Evolutionary conservation across 2,888 invertebrate genomes (phyloP), one percentile per base, ranked within the genome.

Genomic region (Pachydiplax longipennis): DNA sequence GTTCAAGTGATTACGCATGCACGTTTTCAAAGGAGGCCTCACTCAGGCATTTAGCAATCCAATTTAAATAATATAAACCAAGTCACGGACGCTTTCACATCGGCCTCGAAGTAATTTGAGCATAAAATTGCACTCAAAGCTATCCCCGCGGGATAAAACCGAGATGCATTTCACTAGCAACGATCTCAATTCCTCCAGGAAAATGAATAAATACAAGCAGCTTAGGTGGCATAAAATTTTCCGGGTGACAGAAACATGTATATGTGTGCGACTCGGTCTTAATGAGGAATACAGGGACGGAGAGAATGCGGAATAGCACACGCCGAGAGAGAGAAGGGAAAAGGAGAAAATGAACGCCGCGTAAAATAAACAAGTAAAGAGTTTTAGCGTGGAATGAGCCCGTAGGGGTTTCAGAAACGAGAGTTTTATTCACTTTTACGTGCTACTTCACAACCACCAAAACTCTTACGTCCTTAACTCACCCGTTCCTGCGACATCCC

Each of bases 391-490:
- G 73, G 73, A 31, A 73, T 73, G 73, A 73, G 73, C 25, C 73
- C 73, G 13, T 73, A 31, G 73, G 73, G 73, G 73, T 73, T 73
- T 73, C 31, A 25, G 73, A 73, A 73, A 73, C 73, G 73, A 73
- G 73, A 73, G 73, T 73, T 73, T 73, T 73, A 73, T 73, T 73
- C 73, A 73, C 73, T 73, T 73, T 73, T 73, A 73, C 73, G 73
- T 73, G 31, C 73, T 31, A 73, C 73, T 73, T 31, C 31, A 31
- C 73, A 22, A 25, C 73, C 73, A 31, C 73, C 73, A 73, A 73
- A 73, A 73, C 73, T 73, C 73, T 73, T 73, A 13, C 73, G 25
- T 73, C 73, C 31, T 25, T 73, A 73, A 73, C 73, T 73, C 73
- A 73, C 25, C 73, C 73, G 25, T 73, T 31, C 73, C 31, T 73